Conservation (phyloP, 1,140 invertebrate genomes). For the Drosophila bifasciata region DNA sequence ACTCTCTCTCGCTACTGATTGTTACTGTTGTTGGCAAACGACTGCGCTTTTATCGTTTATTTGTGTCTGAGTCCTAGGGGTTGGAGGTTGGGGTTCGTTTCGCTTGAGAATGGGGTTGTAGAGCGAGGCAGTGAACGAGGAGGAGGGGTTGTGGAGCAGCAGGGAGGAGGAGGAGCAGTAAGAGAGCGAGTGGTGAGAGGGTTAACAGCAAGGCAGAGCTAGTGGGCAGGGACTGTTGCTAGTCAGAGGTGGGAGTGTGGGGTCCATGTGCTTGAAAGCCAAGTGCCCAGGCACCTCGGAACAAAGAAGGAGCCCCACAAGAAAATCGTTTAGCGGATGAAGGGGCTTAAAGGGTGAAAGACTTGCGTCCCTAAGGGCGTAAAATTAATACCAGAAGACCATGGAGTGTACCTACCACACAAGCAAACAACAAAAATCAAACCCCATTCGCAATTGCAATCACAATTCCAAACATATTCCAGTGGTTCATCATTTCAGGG, state of each 20-base stretch:
- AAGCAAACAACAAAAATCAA: too few relatives aligned
- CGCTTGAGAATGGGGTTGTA: conserved; percentile 23
- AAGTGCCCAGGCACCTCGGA: conserved; percentile 43
- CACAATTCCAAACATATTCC: too few relatives aligned
- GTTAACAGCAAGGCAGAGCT: conserved; percentile 4
- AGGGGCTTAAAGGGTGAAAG: conserved; percentile 6
- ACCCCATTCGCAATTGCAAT: too few relatives aligned
- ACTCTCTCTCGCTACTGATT: conserved; percentile 74
- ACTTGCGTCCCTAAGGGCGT: too few relatives aligned
- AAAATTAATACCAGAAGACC: too few relatives aligned
- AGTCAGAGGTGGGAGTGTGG: background rate
- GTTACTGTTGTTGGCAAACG: conserved; percentile 77
- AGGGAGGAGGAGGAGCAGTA: too few relatives aligned
- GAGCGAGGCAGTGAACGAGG: background rate
- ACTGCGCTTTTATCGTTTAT: conserved; percentile 81
- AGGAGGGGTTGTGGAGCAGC: conserved; percentile 13
- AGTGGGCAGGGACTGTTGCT: conserved; percentile 10
- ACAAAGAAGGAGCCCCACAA: conserved; percentile 43
- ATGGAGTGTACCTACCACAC: too few relatives aligned
- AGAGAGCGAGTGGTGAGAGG: background rate
- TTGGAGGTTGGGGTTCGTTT: conserved; percentile 33
- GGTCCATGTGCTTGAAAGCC: conserved; percentile 36
- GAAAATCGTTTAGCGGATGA: conserved; percentile 53
- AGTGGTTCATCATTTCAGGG: too few relatives aligned
- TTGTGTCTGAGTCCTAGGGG: conserved; percentile 54